These are phyloP conservation scores for Neomicropteryx cornuta DNA, from an alignment of 1,140 invertebrate genomes.

Conservation along the genomic window DNA sequence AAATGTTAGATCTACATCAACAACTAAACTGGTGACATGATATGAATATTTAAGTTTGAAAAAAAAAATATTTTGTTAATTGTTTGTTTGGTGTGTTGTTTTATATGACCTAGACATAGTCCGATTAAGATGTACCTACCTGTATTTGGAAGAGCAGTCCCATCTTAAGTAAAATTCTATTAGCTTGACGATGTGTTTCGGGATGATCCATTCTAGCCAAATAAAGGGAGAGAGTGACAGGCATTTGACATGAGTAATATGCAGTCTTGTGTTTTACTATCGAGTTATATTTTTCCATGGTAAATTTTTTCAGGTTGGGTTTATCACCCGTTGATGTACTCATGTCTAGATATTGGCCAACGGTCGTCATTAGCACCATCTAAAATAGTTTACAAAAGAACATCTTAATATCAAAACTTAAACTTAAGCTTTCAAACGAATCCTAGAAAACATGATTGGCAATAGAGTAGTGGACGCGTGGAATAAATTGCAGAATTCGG, in stretches of 20 bases:
- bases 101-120: too few species aligned
- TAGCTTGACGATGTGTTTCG: conserved; percentile 56
- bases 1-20: too few species aligned
- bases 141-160: conserved; percentile 87
- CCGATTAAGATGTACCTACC: conserved; percentile 44
- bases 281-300: conserved; percentile 64
- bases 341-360: conserved; percentile 62
- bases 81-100: neutral
- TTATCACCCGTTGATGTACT: conserved; percentile 43
- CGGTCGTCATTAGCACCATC: conserved; percentile 51
- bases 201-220: conserved; percentile 59
- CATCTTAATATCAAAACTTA: conserved; percentile 3
- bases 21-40: too few species aligned
- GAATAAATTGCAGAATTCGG: too few species aligned
- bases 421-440: too few species aligned
- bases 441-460: too few species aligned
- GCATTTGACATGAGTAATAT: conserved; percentile 81
- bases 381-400: conserved; percentile 11
- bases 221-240: conserved; percentile 69
- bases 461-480: too few species aligned
- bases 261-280: conserved; percentile 89
- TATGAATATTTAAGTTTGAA: too few species aligned
- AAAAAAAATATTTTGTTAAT: too few species aligned
- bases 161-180: conserved; percentile 72
- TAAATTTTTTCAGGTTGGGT: conserved; percentile 54